Evolutionary conservation across 2,113 vertebrate species (phyloP).

Genomic region (Misgurnus mizolepis): DNA sequence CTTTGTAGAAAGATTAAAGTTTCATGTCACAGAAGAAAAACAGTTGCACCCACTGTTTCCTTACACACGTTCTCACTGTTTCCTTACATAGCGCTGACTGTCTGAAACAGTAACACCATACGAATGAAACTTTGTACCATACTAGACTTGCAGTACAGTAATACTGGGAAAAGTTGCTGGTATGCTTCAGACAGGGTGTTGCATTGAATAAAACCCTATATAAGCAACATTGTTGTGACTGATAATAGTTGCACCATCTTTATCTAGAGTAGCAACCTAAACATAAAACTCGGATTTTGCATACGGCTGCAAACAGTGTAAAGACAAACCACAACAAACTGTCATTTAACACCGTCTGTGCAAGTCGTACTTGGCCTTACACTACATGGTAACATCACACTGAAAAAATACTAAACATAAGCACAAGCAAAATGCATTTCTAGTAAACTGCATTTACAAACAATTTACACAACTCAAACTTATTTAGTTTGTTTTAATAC

Average conservation of each 20-base stretch:
- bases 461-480: too few species aligned
- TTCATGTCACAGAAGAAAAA: slow-evolving; percentile 52
- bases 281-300: neutral
- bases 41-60: slow-evolving; percentile 47
- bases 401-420: neutral
- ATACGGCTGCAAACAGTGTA: neutral
- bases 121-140: too few species aligned
- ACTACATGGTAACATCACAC: neutral
- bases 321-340: neutral
- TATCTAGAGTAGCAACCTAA: neutral
- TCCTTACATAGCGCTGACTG: neutral
- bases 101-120: slow-evolving; percentile 1
- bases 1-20: slow-evolving; percentile 13
- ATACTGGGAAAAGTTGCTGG: neutral
- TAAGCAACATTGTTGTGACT: neutral
- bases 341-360: neutral
- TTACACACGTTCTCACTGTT: slow-evolving; percentile 21
- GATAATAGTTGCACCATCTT: neutral
- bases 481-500: too few species aligned
- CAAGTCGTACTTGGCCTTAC: neutral
- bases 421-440: neutral
- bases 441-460: too few species aligned
- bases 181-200: neutral
- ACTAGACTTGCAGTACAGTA: neutral
- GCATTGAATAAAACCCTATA: neutral